Base-by-base conservation (phyloP, 2,797 vertebrate species). In the Silurus lanzhouensis region DNA sequence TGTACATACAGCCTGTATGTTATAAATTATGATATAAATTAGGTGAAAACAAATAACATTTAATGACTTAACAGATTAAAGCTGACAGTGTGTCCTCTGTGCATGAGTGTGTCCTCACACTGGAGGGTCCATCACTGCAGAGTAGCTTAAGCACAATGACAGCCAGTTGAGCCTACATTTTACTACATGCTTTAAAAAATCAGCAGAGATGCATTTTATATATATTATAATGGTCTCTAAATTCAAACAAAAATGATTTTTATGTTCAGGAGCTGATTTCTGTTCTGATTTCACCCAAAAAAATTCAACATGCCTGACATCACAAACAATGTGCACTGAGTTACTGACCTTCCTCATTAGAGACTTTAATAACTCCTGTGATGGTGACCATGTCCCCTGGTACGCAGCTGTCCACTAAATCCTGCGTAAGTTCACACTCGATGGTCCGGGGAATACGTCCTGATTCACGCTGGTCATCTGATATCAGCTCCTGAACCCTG, bases 361-460 rank as follows among this genome's bases (percentile, higher is more conserved):
- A 94, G 38, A 99, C 98, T 93, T 98, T 95, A 55, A 99, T 97
- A 52, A 96, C 93, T 19, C 98, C 98, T 0, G 96, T 96, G 77
- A 99, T 85, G 0, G 97, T 98, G 55, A 99, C 96, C 0, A 95
- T 95, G 92, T 99, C 98, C 88, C 98, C 98, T 0, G 98, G 98
- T 19, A 99, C 97, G 84, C 97, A 97, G 92, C 97, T 98, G 93
- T 99, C 98, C 86, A 98, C 98, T 6, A 99, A 96, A 85, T 99
- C 98, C 2, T 98, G 95, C 81, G 95, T 93, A 88, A 99, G 95
- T 78, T 99, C 97, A 92, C 97, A 99, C 88, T 99, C 98, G 0
- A 99, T 96, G 0, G 97, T 98, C 77, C 98, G 96, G 0, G 98
- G 98, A 89, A 99, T 99, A 82, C 98, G 94, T 20, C 98, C 98